Conservation (phyloP, 1,140 invertebrate genomes). For the Thaumatotibia leucotreta region DNA sequence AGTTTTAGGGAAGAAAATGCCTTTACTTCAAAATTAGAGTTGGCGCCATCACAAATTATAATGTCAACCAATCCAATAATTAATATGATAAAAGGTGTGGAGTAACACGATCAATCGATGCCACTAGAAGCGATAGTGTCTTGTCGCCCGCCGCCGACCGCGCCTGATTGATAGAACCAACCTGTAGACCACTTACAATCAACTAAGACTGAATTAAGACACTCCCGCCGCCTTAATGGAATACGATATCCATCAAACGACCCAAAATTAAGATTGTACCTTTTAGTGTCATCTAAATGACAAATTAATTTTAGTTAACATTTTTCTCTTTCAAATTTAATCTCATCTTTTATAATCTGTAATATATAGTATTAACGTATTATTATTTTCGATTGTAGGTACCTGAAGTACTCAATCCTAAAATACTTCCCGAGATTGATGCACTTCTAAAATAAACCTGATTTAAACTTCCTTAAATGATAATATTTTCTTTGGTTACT, state of each 20-base stretch:
- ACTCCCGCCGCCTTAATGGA: conserved; percentile 56
- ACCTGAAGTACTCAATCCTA: too few relatives aligned
- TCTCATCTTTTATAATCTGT: neutral
- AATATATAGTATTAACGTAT: too few relatives aligned
- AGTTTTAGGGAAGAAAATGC: neutral
- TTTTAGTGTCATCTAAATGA: conserved; percentile 59
- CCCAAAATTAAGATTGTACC: conserved; percentile 54
- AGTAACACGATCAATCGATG: conserved; percentile 58
- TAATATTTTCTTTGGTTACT: too few relatives aligned
- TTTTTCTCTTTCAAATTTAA: neutral
- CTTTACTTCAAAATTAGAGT: neutral
- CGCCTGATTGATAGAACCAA: conserved; percentile 61
- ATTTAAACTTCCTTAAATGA: too few relatives aligned
- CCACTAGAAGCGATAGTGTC: conserved; percentile 50
- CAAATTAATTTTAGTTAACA: conserved; percentile 14
- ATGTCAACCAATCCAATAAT: conserved; percentile 34
- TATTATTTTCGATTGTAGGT: too few relatives aligned
- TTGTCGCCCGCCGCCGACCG: conserved; percentile 27
- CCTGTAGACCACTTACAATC: conserved; percentile 52
- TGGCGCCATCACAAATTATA: conserved; percentile 14
- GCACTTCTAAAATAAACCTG: too few relatives aligned
- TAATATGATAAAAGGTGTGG: conserved; percentile 55
- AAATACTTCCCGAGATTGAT: too few relatives aligned
- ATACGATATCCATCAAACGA: conserved; percentile 63
- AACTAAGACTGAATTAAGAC: conserved; percentile 48